Evolutionary conservation across 2,113 vertebrate genomes (phyloP), one percentile per base, ranked within the genome.

Genomic region (Ornithorhynchus anatinus): DNA sequence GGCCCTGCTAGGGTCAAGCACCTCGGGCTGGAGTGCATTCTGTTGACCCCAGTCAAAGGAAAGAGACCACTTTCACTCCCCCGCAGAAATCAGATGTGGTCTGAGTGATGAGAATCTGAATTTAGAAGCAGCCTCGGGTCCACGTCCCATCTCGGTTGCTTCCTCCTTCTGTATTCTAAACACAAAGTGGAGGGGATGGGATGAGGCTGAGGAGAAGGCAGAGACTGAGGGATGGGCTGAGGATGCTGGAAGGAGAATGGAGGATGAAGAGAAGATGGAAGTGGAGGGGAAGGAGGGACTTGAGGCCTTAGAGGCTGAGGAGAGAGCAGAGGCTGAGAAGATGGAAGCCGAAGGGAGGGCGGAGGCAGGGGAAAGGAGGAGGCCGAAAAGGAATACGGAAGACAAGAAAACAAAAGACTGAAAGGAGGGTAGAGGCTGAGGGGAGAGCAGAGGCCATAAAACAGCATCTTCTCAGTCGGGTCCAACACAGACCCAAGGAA

Each of bases 401-500:
- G n/a, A n/a, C n/a, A n/a, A n/a, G n/a, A n/a, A n/a, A n/a, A n/a
- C n/a, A n/a, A n/a, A n/a, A 42, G 76, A 36, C 54, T 1, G 19
- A 10, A 59, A n/a, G 66, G 69, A 0, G 59, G 70, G 84, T 75
- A 64, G 61, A 72, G 84, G 85, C 88, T 63, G 67, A 77, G 78
- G 75, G 89, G 81, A 92, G 91, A 87, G 86, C 80, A 50, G 82
- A 95, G 96, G 93, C 93, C 90, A 86, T 94, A 90, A 73, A 94
- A 95, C 91, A 94, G 89, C 87, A 84, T n/a, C n/a, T n/a, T n/a
- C n/a, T n/a, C n/a, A n/a, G n/a, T n/a, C n/a, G n/a, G n/a, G n/a
- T n/a, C n/a, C n/a, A n/a, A n/a, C n/a, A n/a, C n/a, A n/a, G n/a
- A n/a, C n/a, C n/a, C n/a, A n/a, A n/a, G n/a, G n/a, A n/a, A n/a